Evolutionary conservation across 2,888 invertebrate species (phyloP).

Genomic region (Phortica magna): DNA sequence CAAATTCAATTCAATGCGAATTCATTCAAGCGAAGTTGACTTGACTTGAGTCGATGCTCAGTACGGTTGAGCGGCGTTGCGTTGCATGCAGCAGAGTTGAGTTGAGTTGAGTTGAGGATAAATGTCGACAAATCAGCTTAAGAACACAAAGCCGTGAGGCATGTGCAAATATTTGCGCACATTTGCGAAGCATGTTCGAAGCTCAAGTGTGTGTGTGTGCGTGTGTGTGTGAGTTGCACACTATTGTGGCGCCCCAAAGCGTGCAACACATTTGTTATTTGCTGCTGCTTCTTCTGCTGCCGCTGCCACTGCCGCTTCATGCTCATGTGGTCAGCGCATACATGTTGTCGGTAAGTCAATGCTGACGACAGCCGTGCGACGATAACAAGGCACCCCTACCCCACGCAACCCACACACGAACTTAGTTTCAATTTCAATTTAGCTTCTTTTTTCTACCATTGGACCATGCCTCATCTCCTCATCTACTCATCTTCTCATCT

Average conservation of each 20-base stretch:
- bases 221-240: too few relatives aligned
- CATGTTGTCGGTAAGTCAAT: constrained; percentile 56
- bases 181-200: not conserved
- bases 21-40: not conserved
- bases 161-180: constrained; percentile 22
- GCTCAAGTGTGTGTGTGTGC: too few relatives aligned
- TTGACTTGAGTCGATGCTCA: not conserved
- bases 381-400: constrained; percentile 17
- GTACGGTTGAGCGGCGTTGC: not conserved
- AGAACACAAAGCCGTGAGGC: constrained; percentile 53
- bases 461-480: too few relatives aligned
- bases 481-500: too few relatives aligned
- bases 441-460: too few relatives aligned
- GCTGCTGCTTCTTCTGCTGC: not conserved
- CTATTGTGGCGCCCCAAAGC: not conserved
- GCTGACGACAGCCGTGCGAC: not conserved
- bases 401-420: too few relatives aligned
- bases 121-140: constrained; percentile 68
- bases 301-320: not conserved
- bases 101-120: constrained; percentile 23
- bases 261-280: not conserved
- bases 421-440: not conserved
- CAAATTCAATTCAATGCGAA: not conserved
- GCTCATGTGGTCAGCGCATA: constrained; percentile 20
- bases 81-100: not conserved